Base-by-base conservation (phyloP, 2,888 invertebrate genomes). In the Dimorphilus gyrociliatus region DNA sequence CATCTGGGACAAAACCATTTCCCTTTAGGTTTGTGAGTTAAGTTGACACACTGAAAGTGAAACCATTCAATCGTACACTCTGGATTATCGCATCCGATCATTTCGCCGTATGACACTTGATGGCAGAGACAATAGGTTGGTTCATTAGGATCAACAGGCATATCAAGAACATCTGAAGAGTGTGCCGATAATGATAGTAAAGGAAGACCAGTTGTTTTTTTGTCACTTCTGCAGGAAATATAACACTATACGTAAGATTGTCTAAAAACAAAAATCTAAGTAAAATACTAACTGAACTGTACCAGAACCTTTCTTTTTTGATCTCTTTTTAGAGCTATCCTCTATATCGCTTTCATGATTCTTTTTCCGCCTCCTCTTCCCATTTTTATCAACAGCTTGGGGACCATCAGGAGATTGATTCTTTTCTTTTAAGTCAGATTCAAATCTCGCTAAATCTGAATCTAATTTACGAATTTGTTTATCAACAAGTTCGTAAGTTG, bases 101-200 rank as follows among this genome's bases (percentile, higher is more conserved):
- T 90, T 68, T 88, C 84, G 33, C 88, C 88, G 50, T 85, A 88
- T 3, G 86, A 86, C 72, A 63, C 63, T 37, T 94, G 92, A 63
- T 92, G 88, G 55, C 94, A 97, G 23, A 90, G 68, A 60, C 92
- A 97, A 60, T 97, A 97, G 0, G 90, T 92, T 0, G 94, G 94
- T 59, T 97, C 94, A 55, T 94, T 94, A 0, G 94, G 94, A 69
- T 97, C 69, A 1, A 72, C 70, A 4, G 71, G 71, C 70, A 72
- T 72, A 48, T 72, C 71, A 29, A 71, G 50, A 2, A 69, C 68
- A 40, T 69, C 92, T 41, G 86, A 56, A 1, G 60, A 54, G 33
- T 61, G 59, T n/a, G n/a, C n/a, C 17, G 53, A 48, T 32, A 53
- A 50, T 7, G 57, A 49, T 2, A 28, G 27, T 25, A 54, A 32